Evolutionary conservation across 2,797 vertebrate genomes (phyloP).

Genomic region (Xyrichtys novacula): DNA sequence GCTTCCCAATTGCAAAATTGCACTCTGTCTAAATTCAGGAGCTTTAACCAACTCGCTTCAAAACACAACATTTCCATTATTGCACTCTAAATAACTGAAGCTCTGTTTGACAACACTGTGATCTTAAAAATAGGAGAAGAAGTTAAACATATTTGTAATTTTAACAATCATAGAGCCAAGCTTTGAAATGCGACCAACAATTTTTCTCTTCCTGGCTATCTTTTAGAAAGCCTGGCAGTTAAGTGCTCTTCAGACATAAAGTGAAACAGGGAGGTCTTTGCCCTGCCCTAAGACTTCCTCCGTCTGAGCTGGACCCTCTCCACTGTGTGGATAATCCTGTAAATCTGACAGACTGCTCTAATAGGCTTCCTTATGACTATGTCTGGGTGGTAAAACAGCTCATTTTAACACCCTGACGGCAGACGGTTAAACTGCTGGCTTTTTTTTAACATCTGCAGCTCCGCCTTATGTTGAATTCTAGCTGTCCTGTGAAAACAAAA

Average conservation of each 20-base stretch:
- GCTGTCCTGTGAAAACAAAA: neutral
- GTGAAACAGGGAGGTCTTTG: conserved; percentile 34
- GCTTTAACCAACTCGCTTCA: conserved; percentile 43
- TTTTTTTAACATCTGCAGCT: conserved; percentile 8
- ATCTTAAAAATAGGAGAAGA: neutral
- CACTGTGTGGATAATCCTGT: conserved; percentile 68
- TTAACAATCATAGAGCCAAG: neutral
- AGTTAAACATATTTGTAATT: neutral
- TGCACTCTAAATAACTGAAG: conserved; percentile 18
- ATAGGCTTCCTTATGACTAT: conserved; percentile 56
- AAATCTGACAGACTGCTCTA: conserved; percentile 70
- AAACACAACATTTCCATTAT: conserved; percentile 32
- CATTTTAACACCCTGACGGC: conserved; percentile 48
- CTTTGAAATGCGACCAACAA: neutral
- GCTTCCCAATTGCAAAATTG: no score
- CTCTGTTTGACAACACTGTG: conserved; percentile 15
- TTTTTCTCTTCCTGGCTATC: neutral
- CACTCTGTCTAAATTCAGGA: conserved; percentile 9
- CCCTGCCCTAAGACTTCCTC: conserved; percentile 45
- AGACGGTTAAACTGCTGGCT: conserved; percentile 39
- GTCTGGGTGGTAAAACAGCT: conserved; percentile 46
- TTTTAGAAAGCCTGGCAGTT: neutral
- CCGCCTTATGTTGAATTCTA: conserved; percentile 11
- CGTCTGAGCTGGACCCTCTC: conserved; percentile 54
- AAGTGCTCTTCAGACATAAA: conserved; percentile 30